Evolutionary conservation across 2,888 invertebrate genomes (phyloP).

Genomic region (Pammene aurita): DNA sequence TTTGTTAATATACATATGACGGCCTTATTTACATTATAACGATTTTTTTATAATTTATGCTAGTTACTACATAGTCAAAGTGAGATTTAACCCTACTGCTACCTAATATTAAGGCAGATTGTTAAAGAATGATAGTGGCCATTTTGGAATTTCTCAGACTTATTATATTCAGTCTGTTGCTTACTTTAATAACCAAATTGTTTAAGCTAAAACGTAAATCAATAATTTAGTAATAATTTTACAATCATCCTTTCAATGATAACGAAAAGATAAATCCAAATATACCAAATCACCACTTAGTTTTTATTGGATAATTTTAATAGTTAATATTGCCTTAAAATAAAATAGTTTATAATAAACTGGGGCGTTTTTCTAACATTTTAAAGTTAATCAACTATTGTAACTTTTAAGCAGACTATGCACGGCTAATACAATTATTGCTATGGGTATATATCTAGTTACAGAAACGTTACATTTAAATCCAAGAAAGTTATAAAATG

Average conservation of each 20-base stretch:
- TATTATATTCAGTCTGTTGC: slow-evolving; percentile 41
- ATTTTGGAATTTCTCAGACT: slow-evolving; percentile 23
- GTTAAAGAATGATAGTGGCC: neutral
- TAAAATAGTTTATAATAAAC: neutral
- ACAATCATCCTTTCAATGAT: neutral
- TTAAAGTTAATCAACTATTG: too few relatives aligned
- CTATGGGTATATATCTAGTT: too few relatives aligned
- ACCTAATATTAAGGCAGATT: neutral
- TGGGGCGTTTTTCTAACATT: neutral
- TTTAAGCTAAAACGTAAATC: neutral
- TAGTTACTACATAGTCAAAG: neutral
- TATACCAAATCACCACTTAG: neutral
- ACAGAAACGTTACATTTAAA: too few relatives aligned
- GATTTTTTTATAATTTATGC: neutral
- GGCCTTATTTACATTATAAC: neutral
- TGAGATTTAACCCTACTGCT: neutral
- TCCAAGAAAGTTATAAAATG: too few relatives aligned
- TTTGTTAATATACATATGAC: neutral
- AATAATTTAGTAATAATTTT: slow-evolving; percentile 13
- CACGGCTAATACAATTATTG: too few relatives aligned
- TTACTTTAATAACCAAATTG: neutral
- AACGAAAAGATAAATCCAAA: neutral
- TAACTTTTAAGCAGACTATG: too few relatives aligned
- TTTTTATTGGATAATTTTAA: neutral
- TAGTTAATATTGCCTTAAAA: slow-evolving; percentile 1